These are phyloP conservation scores for Zygogramma bicolorata DNA, from an alignment of 2,888 invertebrate genomes.

Conservation along the genomic window DNA sequence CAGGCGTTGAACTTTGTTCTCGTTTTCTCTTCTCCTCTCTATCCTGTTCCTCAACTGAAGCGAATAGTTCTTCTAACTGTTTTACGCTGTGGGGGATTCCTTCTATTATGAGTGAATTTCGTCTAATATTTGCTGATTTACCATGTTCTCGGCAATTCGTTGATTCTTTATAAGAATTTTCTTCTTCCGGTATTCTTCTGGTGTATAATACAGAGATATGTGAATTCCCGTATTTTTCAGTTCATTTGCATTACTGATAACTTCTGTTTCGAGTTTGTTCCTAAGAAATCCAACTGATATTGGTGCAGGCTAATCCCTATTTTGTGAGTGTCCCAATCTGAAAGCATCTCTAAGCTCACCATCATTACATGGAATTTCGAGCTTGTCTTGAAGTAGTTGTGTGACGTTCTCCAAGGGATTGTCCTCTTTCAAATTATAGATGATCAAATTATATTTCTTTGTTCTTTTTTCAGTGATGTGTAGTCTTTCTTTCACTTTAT, in stretches of 20 bases:
- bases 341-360: not conserved
- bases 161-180: not conserved
- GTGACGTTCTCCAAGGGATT: not conserved
- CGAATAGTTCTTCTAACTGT: slow-evolving; percentile 1
- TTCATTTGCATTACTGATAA: not conserved
- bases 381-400: not conserved
- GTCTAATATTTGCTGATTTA: not conserved
- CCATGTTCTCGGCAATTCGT: not conserved
- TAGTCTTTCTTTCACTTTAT: not conserved
- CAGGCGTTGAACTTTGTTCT: not conserved
- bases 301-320: not conserved
- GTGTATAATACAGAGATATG: not conserved
- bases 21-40: not conserved
- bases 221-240: slow-evolving; percentile 3
- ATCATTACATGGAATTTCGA: not conserved
- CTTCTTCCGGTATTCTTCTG: not conserved
- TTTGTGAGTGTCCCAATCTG: not conserved
- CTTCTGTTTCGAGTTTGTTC: not conserved
- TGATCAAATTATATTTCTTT: not conserved
- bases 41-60: not conserved
- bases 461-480: not conserved
- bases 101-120: not conserved
- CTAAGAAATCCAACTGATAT: not conserved
- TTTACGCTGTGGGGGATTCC: slow-evolving; percentile 2
- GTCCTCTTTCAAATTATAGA: not conserved